These are phyloP conservation scores for Melanotaenia boesemani DNA, from an alignment of 2,797 vertebrate genomes.

Conservation along the genomic window DNA sequence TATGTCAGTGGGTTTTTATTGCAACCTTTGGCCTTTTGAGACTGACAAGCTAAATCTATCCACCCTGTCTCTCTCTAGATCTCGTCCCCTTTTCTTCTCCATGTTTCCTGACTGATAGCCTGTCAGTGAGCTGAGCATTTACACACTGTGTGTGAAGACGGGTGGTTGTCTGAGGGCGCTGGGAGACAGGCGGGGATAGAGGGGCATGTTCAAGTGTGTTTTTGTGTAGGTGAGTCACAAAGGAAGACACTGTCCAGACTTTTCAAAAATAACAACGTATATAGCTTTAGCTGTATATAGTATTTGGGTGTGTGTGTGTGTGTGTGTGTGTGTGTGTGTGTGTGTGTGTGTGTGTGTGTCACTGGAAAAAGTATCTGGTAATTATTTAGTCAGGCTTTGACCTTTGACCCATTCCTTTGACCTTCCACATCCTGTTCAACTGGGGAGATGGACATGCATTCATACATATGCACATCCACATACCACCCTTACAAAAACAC, in stretches of 20 bases:
- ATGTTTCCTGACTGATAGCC: constrained; percentile 80
- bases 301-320: constrained; percentile 20
- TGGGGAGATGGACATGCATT: constrained; percentile 65
- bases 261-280: constrained; percentile 72
- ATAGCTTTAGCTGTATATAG: constrained; percentile 46
- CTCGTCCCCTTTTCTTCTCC: constrained; percentile 64
- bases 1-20: constrained; percentile 67
- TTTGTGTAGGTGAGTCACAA: constrained; percentile 65
- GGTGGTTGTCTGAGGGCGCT: constrained; percentile 35
- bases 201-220: constrained; percentile 59
- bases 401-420: constrained; percentile 73
- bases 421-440: constrained; percentile 75
- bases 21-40: constrained; percentile 68
- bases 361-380: constrained; percentile 74
- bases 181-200: constrained; percentile 35
- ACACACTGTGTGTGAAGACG: constrained; percentile 28
- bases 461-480: constrained; percentile 62
- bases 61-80: constrained; percentile 50
- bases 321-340: constrained; percentile 27
- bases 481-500: constrained; percentile 11
- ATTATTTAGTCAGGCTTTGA: constrained; percentile 82
- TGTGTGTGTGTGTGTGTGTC: constrained; percentile 26
- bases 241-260: constrained; percentile 76
- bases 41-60: constrained; percentile 77
- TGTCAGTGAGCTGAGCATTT: constrained; percentile 69